Conservation (phyloP, 2,113 vertebrate genomes). For the Megaceryle maxima region DNA sequence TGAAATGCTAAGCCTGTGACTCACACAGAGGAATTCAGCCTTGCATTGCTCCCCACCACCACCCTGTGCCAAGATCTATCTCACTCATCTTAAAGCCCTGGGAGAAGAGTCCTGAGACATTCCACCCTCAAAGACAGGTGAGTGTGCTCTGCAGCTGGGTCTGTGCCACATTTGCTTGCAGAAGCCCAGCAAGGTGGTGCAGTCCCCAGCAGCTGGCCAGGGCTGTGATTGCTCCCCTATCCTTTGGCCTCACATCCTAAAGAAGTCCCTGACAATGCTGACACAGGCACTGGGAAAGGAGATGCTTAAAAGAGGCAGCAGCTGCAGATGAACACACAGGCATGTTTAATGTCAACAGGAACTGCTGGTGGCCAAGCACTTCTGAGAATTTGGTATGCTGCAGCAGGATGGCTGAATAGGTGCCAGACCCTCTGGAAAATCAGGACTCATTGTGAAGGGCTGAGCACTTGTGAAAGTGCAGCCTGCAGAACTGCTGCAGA, state of each 20-base stretch:
- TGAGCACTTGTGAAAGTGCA: neutral
- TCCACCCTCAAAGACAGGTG: neutral
- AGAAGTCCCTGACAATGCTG: neutral
- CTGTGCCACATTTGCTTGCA: neutral
- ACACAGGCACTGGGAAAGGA: neutral
- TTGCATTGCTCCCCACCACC: neutral
- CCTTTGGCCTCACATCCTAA: rapidly evolving
- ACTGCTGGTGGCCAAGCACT: slow-evolving; percentile 28
- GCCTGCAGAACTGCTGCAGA: slow-evolving; percentile 3
- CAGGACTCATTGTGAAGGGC: slow-evolving; percentile 30
- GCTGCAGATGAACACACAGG: slow-evolving; percentile 9
- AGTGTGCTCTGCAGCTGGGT: neutral
- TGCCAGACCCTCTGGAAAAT: slow-evolving; percentile 44
- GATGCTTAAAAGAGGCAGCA: slow-evolving; percentile 9
- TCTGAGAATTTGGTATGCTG: neutral
- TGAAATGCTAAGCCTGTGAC: neutral
- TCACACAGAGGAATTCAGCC: neutral
- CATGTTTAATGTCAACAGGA: slow-evolving; percentile 2
- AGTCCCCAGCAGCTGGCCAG: neutral
- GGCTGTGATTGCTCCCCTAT: neutral
- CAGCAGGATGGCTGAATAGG: neutral
- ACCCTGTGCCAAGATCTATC: rapidly evolving
- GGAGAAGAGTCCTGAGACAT: neutral
- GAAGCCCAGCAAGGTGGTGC: neutral
- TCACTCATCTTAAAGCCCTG: neutral